Evolutionary conservation across 1,140 invertebrate genomes (phyloP), one percentile per base, ranked within the genome.

Genomic region (Diorhabda carinulata): DNA sequence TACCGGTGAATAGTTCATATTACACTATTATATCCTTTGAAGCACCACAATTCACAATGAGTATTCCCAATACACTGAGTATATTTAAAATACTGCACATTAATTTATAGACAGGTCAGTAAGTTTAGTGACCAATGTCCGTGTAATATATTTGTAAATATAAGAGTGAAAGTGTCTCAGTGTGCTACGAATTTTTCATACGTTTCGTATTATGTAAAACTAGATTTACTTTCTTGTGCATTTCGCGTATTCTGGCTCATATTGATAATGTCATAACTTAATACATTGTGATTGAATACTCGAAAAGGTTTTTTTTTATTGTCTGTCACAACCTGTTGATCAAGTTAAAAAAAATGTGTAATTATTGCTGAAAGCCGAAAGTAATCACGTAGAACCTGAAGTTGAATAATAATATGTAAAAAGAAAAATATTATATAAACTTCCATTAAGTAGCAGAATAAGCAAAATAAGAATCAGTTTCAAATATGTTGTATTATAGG

Each of bases 141-240:
- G 42, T 59, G 64, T 57, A 66, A 56, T 66, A 2, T 52, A 52
- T 5, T 52, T 41, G 52, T 44, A n/a, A 8, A 64, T 8, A 64
- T 47, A 66, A 41, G 10, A 66, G 64, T 42, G 64, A 66, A 66
- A 66, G 64, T 66, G 64, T 66, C 64, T 47, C 43, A 60, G 44
- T 10, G 64, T 57, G 41, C 56, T 59, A 59, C n/a, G 64, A 59
- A 66, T 66, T 66, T 66, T 66, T 58, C 64, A 66, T 57, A 66
- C 64, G 64, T 66, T 25, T 44, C 43, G 45, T 5, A 60, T 60
- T 60, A 60, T 60, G 58, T 60, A 60, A 60, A 60, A 52, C n/a
- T n/a, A n/a, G 25, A 10, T 60, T 60, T 60, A 60, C 58, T 60
- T 60, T 60, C 47, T 52, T 52, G 47, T 8, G n/a, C n/a, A 52